These are phyloP conservation scores for Spodoptera litura DNA, from an alignment of 1,140 invertebrate genomes.

Conservation along the genomic window DNA sequence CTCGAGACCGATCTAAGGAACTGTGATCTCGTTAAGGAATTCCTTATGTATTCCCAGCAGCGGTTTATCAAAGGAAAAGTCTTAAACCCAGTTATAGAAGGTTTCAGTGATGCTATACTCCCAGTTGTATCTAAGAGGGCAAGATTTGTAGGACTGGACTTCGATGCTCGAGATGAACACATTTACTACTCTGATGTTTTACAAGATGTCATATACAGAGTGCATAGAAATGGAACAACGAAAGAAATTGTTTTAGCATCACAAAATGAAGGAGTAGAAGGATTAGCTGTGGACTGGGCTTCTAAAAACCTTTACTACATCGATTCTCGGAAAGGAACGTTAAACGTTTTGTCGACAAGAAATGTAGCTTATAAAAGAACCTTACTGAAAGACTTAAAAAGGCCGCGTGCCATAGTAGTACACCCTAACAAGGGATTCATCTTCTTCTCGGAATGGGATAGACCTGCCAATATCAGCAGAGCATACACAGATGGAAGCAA, in stretches of 20 bases:
- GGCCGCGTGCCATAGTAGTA: conserved; percentile 97
- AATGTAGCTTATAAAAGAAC: conserved; percentile 95
- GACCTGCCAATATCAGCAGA: conserved; percentile 97
- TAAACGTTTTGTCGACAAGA: conserved; percentile 96
- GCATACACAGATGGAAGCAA: conserved; percentile 95
- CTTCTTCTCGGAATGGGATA: conserved; percentile 98
- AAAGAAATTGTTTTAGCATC: conserved; percentile 97
- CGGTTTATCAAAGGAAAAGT: conserved; percentile 98
- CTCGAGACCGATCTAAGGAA: conserved; percentile 92
- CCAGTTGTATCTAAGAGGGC: conserved; percentile 96
- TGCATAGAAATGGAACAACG: conserved; percentile 95
- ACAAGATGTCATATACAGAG: conserved; percentile 98
- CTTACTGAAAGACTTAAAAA: conserved; percentile 94
- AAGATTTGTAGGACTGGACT: conserved; percentile 98
- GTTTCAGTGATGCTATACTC: conserved; percentile 97
- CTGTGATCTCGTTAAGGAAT: conserved; percentile 95
- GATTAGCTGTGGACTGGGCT: conserved; percentile 98
- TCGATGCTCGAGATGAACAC: conserved; percentile 95
- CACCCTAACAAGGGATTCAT: conserved; percentile 97
- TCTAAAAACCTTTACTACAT: conserved; percentile 99
- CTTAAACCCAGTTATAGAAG: conserved; percentile 94
- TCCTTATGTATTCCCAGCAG: conserved; percentile 98
- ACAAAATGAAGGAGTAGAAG: conserved; percentile 99
- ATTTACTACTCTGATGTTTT: conserved; percentile 99
- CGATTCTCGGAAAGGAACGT: conserved; percentile 97